Evolutionary conservation across 2,113 vertebrate species (phyloP).

Genomic region (Dromaius novaehollandiae): DNA sequence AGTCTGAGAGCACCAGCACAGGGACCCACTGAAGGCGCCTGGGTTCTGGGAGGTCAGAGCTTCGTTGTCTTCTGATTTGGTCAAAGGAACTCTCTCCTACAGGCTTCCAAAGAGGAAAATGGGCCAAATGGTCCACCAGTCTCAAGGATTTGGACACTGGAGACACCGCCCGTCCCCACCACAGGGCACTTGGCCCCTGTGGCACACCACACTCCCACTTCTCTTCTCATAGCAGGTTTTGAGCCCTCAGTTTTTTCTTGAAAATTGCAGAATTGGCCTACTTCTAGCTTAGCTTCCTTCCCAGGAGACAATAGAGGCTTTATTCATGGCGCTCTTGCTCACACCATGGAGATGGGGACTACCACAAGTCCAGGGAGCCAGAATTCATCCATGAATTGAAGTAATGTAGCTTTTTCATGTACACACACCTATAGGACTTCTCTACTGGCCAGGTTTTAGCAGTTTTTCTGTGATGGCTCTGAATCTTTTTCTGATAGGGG

Average conservation of each 20-base stretch:
- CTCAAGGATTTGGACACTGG: too few relatives aligned
- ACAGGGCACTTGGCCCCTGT: too few relatives aligned
- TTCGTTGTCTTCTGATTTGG: too few relatives aligned
- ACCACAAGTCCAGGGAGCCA: background rate
- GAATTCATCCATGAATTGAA: background rate
- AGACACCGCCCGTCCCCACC: too few relatives aligned
- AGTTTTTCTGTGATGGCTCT: background rate
- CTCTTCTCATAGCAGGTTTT: too few relatives aligned
- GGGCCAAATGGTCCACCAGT: too few relatives aligned
- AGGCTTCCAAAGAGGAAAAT: too few relatives aligned
- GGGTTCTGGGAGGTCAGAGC: too few relatives aligned
- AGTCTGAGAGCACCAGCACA: too few relatives aligned
- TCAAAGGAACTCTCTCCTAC: too few relatives aligned
- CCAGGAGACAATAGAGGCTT: background rate
- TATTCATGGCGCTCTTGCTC: rapidly evolving
- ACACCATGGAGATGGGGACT: rapidly evolving
- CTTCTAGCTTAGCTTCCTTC: background rate
- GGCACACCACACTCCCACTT: too few relatives aligned
- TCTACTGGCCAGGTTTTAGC: background rate
- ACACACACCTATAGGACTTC: background rate
- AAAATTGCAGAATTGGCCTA: background rate
- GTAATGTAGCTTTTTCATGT: rapidly evolving
- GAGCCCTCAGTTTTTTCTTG: background rate
- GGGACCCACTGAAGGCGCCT: too few relatives aligned
- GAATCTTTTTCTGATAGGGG: background rate